Evolutionary conservation across 2,888 invertebrate genomes (phyloP), one percentile per base, ranked within the genome.

Genomic region (Brachycybe producta): DNA sequence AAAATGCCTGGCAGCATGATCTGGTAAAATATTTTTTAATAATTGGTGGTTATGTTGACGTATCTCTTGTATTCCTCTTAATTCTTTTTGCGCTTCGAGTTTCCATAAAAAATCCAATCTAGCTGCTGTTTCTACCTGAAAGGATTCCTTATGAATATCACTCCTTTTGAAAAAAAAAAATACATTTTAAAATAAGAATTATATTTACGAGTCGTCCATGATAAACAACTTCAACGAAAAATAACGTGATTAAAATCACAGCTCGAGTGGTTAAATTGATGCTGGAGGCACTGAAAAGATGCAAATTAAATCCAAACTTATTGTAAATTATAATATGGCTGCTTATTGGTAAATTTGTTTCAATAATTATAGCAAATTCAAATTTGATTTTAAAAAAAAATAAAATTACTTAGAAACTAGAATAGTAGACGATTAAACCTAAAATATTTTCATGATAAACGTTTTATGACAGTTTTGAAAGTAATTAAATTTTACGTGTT

Each of bases 81-180:
- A 76, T 65, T 97, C 95, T 49, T 83, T 79, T 64, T 91, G 84
- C 0, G 97, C 95, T 70, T 94, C 91, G 59, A 90, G 82, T 67
- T 94, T 94, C 97, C 97, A 97, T 36, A 97, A 75, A 67, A 92
- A 92, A 71, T 97, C 97, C 44, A 97, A 75, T 19, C 97, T 76
- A 0, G 92, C 88, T 13, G 94, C 94, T 40, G 82, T 77, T 69
- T 97, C 97, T 26, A 94, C 70, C 59, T 72, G 64, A 54, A 68
- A 64, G 24, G 24, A 15, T 15, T 7, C 17, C 15, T 47, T 26
- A 34, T 21, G 13, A 4, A 28, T 5, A 19, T 17, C n/a, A 35
- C 21, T 13, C 8, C 45, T 49, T 23, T n/a, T 24, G 19, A 45
- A 47, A 11, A 43, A 39, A 24, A 19, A 47, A 13, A 43, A 8